Evolutionary conservation across 2,888 invertebrate genomes (phyloP), one percentile per base, ranked within the genome.

Genomic region (Microctonus brassicae): DNA sequence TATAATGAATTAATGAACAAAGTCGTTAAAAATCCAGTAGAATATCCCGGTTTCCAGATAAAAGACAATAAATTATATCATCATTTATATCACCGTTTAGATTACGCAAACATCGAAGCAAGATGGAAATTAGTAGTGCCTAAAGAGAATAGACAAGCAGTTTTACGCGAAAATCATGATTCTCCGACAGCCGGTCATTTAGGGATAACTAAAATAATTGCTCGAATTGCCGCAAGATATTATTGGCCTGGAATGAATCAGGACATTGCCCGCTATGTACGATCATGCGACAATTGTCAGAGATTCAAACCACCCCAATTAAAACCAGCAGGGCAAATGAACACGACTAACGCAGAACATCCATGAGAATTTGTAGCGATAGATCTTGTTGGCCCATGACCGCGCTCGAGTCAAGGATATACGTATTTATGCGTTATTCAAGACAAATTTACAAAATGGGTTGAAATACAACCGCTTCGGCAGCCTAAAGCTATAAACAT

Each of bases 191-290:
- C 77, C 1, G 80, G 73, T 10, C 79, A 80, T 42, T 57, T 74
- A 1, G 78, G 80, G 0, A 65, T 71, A 0, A 68, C 57, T 2
- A 70, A 73, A 36, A 67, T 66, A 4, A 70, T 63, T 3, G 53
- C 53, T 2, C n/a, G 57, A 10, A 17, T 55, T 1, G 39, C 53
- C 10, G 13, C 62, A n/a, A 33, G 36, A 9, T 80, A 73, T 52
- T 81, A 75, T 55, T 81, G 80, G 82, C 81, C 81, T 1, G 29
- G 70, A n/a, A 76, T 79, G 75, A 55, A 65, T 29, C 9, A 55
- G 3, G 78, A 79, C 29, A 60, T 78, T 0, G 70, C 60, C 0
- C 58, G 47, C 0, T 79, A 71, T 36, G 77, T 80, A 0, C 33
- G 63, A 1, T 42, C 24, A 4, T 81, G 80, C 52, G 9, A 36